Evolutionary conservation across 2,888 invertebrate species (phyloP).

Genomic region (Leptopilina drosophilae): DNA sequence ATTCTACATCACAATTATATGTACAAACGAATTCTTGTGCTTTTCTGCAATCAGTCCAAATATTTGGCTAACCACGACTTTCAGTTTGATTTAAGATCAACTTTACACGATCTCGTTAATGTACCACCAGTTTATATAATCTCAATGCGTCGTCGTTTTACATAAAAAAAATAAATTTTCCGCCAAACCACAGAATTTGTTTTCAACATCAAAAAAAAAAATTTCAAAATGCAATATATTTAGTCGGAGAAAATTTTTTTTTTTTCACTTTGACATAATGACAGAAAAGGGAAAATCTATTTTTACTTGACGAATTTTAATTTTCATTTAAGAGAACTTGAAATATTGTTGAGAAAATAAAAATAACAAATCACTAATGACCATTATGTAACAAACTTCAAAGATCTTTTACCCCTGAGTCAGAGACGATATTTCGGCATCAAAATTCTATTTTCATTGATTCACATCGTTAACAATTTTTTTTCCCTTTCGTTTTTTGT

Average conservation of each 20-base stretch:
- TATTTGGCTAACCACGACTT: constrained; percentile 28
- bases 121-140: constrained; percentile 23
- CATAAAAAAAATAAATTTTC: neutral
- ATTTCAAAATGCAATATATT: too few species aligned
- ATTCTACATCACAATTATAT: neutral
- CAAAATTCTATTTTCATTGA: constrained; percentile 20
- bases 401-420: constrained; percentile 24
- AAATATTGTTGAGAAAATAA: neutral
- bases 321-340: neutral
- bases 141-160: neutral
- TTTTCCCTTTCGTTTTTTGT: neutral
- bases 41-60: constrained; percentile 29
- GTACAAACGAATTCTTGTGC: constrained; percentile 21
- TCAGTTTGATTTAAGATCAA: constrained; percentile 27
- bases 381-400: constrained; percentile 5
- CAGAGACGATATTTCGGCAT: neutral
- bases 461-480: neutral
- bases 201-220: neutral
- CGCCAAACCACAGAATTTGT: too few species aligned
- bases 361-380: constrained; percentile 18
- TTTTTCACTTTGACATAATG: neutral
- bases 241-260: neutral
- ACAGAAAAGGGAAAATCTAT: neutral
- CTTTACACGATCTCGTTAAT: constrained; percentile 16
- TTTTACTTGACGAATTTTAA: constrained; percentile 2